Percentiles rank a stretch among this genome's conserved stretches.
These are phyloP conservation scores for Idaea aversata DNA, from an alignment of 2,888 invertebrate genomes.

Conservation along the genomic window DNA sequence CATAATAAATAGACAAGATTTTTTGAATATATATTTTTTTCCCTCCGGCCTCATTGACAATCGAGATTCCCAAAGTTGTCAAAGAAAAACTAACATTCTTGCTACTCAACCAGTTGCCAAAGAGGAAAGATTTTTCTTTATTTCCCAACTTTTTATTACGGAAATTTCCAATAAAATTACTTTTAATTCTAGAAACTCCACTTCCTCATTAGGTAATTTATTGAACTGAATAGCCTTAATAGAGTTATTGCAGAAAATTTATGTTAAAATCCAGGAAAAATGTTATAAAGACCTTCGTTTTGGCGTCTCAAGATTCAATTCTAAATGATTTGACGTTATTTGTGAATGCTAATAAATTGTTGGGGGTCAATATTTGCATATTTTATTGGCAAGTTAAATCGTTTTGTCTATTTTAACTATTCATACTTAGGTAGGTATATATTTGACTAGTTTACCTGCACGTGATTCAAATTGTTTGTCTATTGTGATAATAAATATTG, in stretches of 20 bases:
- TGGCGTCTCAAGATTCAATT: neutral
- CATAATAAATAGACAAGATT: no score
- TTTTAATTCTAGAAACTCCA: constrained; percentile 7
- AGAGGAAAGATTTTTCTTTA: no score
- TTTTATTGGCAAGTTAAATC: neutral
- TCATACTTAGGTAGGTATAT: no score
- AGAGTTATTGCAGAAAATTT: constrained; percentile 8
- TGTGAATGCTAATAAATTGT: neutral
- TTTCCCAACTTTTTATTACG: neutral
- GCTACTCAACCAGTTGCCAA: no score
- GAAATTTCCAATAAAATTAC: neutral
- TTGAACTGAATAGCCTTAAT: neutral
- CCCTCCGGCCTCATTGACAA: no score
- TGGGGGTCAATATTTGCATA: neutral
- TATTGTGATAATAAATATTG: no score
- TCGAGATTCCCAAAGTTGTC: no score
- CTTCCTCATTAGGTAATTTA: constrained; percentile 12
- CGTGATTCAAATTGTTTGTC: neutral
- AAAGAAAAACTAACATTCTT: no score
- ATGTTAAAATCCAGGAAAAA: constrained; percentile 5
- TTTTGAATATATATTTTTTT: no score
- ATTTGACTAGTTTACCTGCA: neutral
- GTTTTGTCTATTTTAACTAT: neutral
- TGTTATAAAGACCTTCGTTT: neutral
- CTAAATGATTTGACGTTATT: constrained; percentile 1